Base-by-base conservation (phyloP, 2,797 vertebrate genomes). In the Margarornis squamiger region DNA sequence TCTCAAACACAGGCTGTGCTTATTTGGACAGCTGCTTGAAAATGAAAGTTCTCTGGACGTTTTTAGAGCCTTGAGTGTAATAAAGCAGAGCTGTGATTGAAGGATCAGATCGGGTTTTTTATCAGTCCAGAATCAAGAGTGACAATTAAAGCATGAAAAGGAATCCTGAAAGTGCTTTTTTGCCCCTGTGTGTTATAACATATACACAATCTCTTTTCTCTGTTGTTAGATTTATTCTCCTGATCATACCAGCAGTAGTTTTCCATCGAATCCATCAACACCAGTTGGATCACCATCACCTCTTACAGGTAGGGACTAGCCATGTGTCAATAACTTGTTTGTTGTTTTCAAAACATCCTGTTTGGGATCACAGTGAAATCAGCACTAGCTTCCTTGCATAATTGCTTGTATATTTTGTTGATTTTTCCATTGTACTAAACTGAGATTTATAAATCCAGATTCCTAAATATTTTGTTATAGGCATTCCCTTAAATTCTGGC, bases 191-290 rank as follows among this genome's bases (percentile, higher is more conserved):
- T 61, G 24, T 91, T 87, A 24, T 92, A 68, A 75, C 66, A 65
- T 83, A 55, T 96, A 81, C 73, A 13, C 93, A 36, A 15, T 55
- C 85, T 89, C 83, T 91, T 91, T 94, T 27, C 12, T 96, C 86
- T 97, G 88, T 81, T 95, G 59, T 65, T 98, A 99, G 99, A 99
- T 99, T 98, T 99, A 99, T 98, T 99, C 99, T 96, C 99, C 99
- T 97, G 99, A 99, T 98, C 99, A 99, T 97, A 99, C 99, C 92
- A 99, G 99, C 98, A 99, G 99, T 97, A 99, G 99, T 98, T 99
- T 99, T 96, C 99, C 99, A 90, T 99, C 99, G n/a, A 99, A 99
- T 98, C 99, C 99, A 12, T 99, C 99, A 74, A 99, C 99, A 94
- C 99, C 99, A 41, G 99, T 99, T 97, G 99, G 99, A 94, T 99